A percentile compares a stretch with the other conserved stretches of the same genome.
Evolutionary conservation across 2,888 invertebrate species (phyloP).

Genomic region (Cartodere bifasciata): DNA sequence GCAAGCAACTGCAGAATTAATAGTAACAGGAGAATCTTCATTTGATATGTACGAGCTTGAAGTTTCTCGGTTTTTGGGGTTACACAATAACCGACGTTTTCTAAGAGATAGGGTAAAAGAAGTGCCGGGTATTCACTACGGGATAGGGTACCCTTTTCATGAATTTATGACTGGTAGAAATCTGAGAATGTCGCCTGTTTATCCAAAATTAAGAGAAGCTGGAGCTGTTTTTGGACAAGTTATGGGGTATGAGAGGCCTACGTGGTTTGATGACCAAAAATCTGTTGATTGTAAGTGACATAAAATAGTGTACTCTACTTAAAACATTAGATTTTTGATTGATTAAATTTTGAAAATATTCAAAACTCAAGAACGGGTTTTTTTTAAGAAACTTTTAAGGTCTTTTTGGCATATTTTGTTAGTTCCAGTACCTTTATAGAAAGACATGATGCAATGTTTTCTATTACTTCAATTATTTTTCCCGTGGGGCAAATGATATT

Average conservation of each 20-base stretch:
- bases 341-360: slow-evolving; percentile 24
- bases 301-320: slow-evolving; percentile 4
- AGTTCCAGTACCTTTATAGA: too few species aligned
- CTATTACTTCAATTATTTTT: not conserved
- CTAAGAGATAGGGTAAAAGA: slow-evolving; percentile 83
- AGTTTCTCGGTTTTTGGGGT: slow-evolving; percentile 76
- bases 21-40: slow-evolving; percentile 66
- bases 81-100: slow-evolving; percentile 92
- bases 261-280: slow-evolving; percentile 65
- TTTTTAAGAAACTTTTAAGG: too few species aligned
- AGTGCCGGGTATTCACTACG: slow-evolving; percentile 81
- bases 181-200: slow-evolving; percentile 87
- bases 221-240: slow-evolving; percentile 94
- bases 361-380: too few species aligned
- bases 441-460: too few species aligned
- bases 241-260: slow-evolving; percentile 94
- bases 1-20: slow-evolving; percentile 74
- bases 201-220: slow-evolving; percentile 77
- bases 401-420: too few species aligned
- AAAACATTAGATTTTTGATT: slow-evolving; percentile 14
- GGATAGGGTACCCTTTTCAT: slow-evolving; percentile 67
- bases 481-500: not conserved
- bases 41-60: slow-evolving; percentile 83
- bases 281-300: slow-evolving; percentile 30
- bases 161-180: slow-evolving; percentile 84